phyloP scores from a whole-genome alignment of 2,888 invertebrate genomes.

The Automeris io region DNA sequence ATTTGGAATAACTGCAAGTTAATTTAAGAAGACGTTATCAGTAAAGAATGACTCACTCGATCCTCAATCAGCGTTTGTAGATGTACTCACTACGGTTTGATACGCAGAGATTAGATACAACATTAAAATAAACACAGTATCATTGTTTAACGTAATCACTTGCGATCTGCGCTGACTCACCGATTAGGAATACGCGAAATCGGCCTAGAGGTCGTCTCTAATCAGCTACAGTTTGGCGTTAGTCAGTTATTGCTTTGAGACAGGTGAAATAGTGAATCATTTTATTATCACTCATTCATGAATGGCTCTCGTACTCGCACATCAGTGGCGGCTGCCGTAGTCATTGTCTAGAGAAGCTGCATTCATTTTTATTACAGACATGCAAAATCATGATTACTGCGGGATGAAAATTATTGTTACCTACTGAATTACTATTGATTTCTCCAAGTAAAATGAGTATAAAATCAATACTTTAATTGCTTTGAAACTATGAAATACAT shows the following conservation, averaged over 20 bases:
- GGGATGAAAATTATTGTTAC: no score
- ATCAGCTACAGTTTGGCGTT: background rate
- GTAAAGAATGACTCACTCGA: background rate
- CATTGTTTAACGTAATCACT: background rate
- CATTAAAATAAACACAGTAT: background rate
- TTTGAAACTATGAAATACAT: no score
- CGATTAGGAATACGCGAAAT: background rate
- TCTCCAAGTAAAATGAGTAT: no score
- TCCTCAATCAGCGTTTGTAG: background rate
- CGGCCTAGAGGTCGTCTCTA: background rate
- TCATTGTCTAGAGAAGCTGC: no score
- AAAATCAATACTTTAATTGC: no score
- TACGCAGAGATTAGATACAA: background rate
- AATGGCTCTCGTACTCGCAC: no score
- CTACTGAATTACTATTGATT: no score
- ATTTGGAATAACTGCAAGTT: no score
- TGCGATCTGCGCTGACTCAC: background rate
- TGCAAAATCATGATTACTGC: no score
- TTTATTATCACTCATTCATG: background rate
- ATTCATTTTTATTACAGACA: no score
- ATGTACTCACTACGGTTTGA: background rate
- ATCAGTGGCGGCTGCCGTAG: no score
- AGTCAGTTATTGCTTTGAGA: background rate
- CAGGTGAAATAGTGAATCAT: background rate
- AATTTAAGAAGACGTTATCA: no score